Evolutionary conservation across 2,113 vertebrate species (phyloP).

Genomic region (Dinomys branickii): DNA sequence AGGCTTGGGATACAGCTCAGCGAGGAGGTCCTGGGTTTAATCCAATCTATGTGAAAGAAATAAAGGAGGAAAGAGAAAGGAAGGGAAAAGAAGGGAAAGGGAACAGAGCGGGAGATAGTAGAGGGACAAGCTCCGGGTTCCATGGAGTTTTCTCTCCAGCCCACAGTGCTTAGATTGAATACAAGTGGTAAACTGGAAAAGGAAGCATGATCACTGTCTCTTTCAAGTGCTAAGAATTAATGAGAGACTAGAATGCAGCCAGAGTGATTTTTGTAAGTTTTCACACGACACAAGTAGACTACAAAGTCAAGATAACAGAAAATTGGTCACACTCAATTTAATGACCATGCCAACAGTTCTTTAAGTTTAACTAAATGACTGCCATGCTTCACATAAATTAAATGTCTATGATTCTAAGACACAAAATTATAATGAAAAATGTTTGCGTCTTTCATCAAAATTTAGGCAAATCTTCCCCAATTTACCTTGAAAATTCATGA

Average conservation of each 20-base stretch:
- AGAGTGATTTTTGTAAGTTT: neutral
- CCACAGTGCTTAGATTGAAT: neutral
- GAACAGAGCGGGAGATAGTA: neutral
- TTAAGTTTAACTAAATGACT: neutral
- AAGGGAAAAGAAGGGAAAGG: no score
- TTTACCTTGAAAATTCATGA: slow-evolving; percentile 12
- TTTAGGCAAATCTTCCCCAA: neutral
- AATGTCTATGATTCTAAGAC: neutral
- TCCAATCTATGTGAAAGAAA: no score
- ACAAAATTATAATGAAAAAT: neutral
- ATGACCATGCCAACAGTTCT: neutral
- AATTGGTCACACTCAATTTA: neutral
- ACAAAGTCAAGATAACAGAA: neutral
- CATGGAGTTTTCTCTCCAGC: neutral
- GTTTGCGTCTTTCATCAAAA: neutral
- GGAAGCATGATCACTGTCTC: neutral
- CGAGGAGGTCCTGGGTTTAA: neutral
- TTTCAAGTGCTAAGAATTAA: slow-evolving; percentile 9
- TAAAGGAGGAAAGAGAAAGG: neutral
- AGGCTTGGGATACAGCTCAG: neutral
- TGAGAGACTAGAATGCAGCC: neutral
- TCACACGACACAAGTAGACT: neutral
- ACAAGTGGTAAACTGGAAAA: neutral
- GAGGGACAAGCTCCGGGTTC: neutral
- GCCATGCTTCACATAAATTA: neutral